Evolutionary conservation across 1,140 invertebrate genomes (phyloP), one percentile per base, ranked within the genome.

Genomic region (Potamilus streckersoni): DNA sequence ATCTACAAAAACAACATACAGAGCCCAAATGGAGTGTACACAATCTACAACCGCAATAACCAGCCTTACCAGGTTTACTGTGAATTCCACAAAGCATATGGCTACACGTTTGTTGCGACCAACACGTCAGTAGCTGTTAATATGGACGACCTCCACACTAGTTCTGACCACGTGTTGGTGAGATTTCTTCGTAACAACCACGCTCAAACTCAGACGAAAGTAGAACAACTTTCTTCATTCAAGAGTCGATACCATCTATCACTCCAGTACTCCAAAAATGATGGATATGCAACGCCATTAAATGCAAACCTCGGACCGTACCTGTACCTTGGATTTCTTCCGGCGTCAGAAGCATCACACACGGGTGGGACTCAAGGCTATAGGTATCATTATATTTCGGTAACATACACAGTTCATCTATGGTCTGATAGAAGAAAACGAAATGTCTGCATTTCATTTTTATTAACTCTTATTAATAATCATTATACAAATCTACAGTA

Each of bases 1-100:
- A 63, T 76, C 17, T 71, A 70, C 69, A 71, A n/a, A 15, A 27
- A 49, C 11, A 76, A 76, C 68, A 71, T 70, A n/a, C 27, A 59
- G 13, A 57, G 63, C 13, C n/a, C 60, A 38, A 71, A 58, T 49
- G 74, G 69, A 2, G 69, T 66, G 0, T 76, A 31, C 57, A 76
- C 62, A 8, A 55, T 76, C 13, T 71, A 70, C 69, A 71, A 76
- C 69, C 38, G 58, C 19, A 55, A 61, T 17, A 59, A 71, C 69
- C 74, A 76, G 20, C 20, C 61, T 19, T 76, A 59, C 63, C 56
- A 66, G 23, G 74, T 76, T 14, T 76, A 71, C 64, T 76, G 74
- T 55, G 74, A 76, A 19, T 76, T 76, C 19, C 63, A 71, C 16
- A 20, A 66, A 60, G 74, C 69, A 0, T 76, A 71, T 31, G 74